Percentiles rank a stretch among this genome's conserved stretches.
phyloP scores from a whole-genome alignment of 2,888 invertebrate species.

The Auanema freiburgensis region DNA sequence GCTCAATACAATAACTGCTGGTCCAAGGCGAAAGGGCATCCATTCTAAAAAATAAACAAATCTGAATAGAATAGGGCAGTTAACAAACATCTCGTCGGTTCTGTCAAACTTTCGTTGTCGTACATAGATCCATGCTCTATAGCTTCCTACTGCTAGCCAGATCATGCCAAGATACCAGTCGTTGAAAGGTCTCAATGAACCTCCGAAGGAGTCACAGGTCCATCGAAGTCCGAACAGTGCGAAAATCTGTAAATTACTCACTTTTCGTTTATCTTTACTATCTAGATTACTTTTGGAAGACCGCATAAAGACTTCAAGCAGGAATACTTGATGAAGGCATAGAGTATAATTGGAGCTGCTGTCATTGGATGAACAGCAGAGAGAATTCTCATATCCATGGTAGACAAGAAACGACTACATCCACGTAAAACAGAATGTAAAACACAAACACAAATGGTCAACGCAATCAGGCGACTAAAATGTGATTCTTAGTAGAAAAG shows the following conservation, averaged over 20 bases:
- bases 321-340: conserved; percentile 23
- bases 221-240: conserved; percentile 27
- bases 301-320: conserved; percentile 29
- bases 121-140: conserved; percentile 42
- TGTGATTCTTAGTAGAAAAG: background rate
- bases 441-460: conserved; percentile 36
- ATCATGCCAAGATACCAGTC: conserved; percentile 39
- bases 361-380: conserved; percentile 51
- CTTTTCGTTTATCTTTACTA: background rate
- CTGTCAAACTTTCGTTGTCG: conserved; percentile 37
- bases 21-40: conserved; percentile 57
- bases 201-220: conserved; percentile 34
- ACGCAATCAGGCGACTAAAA: conserved; percentile 39
- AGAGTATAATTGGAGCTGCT: conserved; percentile 40
- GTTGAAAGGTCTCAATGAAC: conserved; percentile 23
- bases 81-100: conserved; percentile 54
- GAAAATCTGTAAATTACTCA: conserved; percentile 16
- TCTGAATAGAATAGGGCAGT: background rate
- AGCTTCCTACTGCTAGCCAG: conserved; percentile 44
- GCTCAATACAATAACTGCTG: conserved; percentile 54
- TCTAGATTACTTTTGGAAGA: conserved; percentile 7
- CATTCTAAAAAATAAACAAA: conserved; percentile 41
- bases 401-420: conserved; percentile 55
- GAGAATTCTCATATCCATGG: conserved; percentile 47
- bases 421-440: conserved; percentile 48